phyloP scores from a whole-genome alignment of 2,888 invertebrate species.

The Pammene fasciana region DNA sequence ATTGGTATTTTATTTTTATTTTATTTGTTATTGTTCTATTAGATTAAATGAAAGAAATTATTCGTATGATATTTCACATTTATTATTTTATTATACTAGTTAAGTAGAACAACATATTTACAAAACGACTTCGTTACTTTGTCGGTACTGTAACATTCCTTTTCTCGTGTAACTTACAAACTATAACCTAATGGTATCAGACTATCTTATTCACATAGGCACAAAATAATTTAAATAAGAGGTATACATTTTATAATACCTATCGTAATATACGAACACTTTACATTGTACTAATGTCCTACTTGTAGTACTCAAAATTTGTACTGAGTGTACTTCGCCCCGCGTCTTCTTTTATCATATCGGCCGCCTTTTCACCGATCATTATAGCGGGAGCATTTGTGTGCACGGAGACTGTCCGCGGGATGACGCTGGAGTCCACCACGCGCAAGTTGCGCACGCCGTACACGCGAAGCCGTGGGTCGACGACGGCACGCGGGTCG shows the following conservation, averaged over 20 bases:
- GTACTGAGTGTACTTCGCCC: constrained; percentile 52
- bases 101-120: no score
- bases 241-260: constrained; percentile 9
- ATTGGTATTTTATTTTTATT: no score
- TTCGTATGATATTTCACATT: no score
- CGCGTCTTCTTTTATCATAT: constrained; percentile 77
- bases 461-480: constrained; percentile 80
- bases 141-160: no score
- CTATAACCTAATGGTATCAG: background rate
- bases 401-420: constrained; percentile 80
- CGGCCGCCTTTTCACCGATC: constrained; percentile 84
- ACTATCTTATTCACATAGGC: background rate
- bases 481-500: constrained; percentile 85
- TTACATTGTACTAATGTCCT: background rate
- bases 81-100: no score
- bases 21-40: no score
- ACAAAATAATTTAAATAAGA: constrained; percentile 6
- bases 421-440: constrained; percentile 82
- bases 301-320: background rate
- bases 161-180: background rate
- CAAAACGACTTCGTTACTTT: no score
- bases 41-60: no score
- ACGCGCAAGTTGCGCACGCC: constrained; percentile 77
- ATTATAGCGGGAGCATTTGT: constrained; percentile 82
- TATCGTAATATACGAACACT: background rate